phyloP scores from a whole-genome alignment of 2,797 vertebrate species.

The Typhlichthys eigenmanni region DNA sequence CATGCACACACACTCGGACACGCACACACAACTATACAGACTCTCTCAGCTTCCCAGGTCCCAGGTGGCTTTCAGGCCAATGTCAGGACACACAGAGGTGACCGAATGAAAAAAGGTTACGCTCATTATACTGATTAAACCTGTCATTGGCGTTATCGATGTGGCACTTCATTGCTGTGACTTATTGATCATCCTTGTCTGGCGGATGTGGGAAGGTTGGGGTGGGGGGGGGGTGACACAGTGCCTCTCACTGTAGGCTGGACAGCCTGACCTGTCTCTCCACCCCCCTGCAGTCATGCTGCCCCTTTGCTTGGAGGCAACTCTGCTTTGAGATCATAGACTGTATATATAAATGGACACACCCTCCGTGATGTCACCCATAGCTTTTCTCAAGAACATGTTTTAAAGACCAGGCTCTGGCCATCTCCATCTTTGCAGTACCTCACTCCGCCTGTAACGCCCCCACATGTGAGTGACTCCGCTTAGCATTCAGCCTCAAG shows the following conservation, averaged over 20 bases:
- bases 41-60: conserved; percentile 5
- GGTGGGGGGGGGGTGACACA: too few species aligned
- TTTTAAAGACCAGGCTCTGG: too few species aligned
- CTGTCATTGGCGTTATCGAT: conserved; percentile 79
- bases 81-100: conserved; percentile 59
- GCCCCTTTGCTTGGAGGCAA: neutral
- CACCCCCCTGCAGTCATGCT: conserved; percentile 20
- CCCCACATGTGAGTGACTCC: too few species aligned
- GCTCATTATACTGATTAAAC: conserved; percentile 83
- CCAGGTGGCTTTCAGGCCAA: conserved; percentile 45
- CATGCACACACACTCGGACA: neutral
- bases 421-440: too few species aligned
- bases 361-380: too few species aligned
- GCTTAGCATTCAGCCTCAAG: too few species aligned
- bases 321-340: neutral
- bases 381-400: too few species aligned
- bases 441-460: too few species aligned
- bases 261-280: conserved; percentile 21
- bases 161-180: conserved; percentile 79
- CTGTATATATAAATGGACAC: too few species aligned
- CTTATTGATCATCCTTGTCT: conserved; percentile 75
- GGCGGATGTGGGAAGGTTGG: conserved; percentile 17
- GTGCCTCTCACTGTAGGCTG: too few species aligned
- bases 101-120: conserved; percentile 76
- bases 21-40: neutral